Percentiles rank a stretch among this genome's conserved stretches.
These are phyloP conservation scores for Acanthurus tractus DNA, from an alignment of 2,797 vertebrate genomes.

Conservation along the genomic window DNA sequence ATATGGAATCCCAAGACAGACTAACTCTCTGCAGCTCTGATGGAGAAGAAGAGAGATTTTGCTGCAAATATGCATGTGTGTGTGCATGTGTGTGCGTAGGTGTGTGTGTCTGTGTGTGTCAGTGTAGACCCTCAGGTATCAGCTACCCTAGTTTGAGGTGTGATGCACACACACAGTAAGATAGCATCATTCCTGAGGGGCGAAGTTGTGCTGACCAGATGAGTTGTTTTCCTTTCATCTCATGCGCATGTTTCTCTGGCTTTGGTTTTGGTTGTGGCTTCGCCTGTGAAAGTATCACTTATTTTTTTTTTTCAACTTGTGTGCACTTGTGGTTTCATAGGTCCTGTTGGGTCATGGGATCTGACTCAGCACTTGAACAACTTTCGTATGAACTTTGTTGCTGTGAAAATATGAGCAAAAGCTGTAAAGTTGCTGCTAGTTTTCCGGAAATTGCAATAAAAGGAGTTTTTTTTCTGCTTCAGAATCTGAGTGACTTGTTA, in stretches of 20 bases:
- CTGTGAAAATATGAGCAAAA: not conserved
- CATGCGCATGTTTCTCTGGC: conserved; percentile 34
- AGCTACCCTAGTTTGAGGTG: conserved; percentile 80
- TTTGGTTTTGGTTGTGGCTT: conserved; percentile 33
- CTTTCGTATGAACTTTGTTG: conserved; percentile 10
- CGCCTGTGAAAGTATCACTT: conserved; percentile 22
- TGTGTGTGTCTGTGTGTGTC: conserved; percentile 23
- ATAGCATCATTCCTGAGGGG: conserved; percentile 70
- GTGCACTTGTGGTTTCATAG: conserved; percentile 37
- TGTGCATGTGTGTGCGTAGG: conserved; percentile 10
- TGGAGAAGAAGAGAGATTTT: conserved; percentile 27
- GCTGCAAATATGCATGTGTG: conserved; percentile 32
- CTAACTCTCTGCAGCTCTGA: conserved; percentile 31
- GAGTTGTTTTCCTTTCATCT: conserved; percentile 72
- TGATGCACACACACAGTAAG: conserved; percentile 58
- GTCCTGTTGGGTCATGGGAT: conserved; percentile 7
- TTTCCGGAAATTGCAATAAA: conserved; percentile 5
- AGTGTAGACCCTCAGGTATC: conserved; percentile 64
- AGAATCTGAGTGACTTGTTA: conserved; percentile 6
- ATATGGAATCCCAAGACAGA: conserved; percentile 56
- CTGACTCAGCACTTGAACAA: conserved; percentile 58
- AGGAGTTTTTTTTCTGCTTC: conserved; percentile 1
- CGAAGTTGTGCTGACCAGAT: conserved; percentile 78
- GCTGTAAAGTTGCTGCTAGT: not conserved
- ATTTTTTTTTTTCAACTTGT: conserved; percentile 21